Evolutionary conservation across 2,888 invertebrate genomes (phyloP).

Genomic region (Vanessa cardui): DNA sequence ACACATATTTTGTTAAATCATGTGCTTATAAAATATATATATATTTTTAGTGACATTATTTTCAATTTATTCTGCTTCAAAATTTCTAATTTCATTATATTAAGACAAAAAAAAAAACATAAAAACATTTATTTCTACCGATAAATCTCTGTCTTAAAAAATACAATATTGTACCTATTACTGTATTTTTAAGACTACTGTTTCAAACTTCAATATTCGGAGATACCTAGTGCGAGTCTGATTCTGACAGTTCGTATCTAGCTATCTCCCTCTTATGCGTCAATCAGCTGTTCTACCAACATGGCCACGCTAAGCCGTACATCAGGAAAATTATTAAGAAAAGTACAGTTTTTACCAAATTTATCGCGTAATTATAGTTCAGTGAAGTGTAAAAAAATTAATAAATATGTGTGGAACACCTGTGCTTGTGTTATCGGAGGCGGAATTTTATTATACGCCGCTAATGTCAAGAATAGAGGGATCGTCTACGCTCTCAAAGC

Average conservation of each 20-base stretch:
- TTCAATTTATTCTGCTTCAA: too few relatives aligned
- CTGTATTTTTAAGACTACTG: too few relatives aligned
- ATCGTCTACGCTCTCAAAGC: conserved; percentile 76
- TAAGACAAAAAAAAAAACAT: too few relatives aligned
- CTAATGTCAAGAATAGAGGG: conserved; percentile 59
- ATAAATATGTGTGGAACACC: conserved; percentile 61
- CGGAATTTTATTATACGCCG: conserved; percentile 66
- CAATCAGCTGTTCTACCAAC: conserved; percentile 74
- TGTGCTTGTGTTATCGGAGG: conserved; percentile 75
- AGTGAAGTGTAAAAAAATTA: conserved; percentile 57
- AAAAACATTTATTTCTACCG: too few relatives aligned
- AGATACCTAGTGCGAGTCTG: neutral
- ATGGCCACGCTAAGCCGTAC: conserved; percentile 79
- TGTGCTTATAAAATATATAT: too few relatives aligned
- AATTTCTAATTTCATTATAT: too few relatives aligned
- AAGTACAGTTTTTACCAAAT: conserved; percentile 62
- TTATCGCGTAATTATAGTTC: conserved; percentile 63
- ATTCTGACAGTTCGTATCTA: conserved; percentile 33
- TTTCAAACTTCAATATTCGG: too few relatives aligned
- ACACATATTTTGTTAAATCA: too few relatives aligned
- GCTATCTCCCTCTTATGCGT: conserved; percentile 54
- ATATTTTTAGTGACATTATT: too few relatives aligned
- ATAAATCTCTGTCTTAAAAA: too few relatives aligned
- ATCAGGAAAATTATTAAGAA: conserved; percentile 71
- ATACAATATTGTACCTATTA: too few relatives aligned